phyloP scores from a whole-genome alignment of 2,113 vertebrate genomes.

The Colius striatus region DNA sequence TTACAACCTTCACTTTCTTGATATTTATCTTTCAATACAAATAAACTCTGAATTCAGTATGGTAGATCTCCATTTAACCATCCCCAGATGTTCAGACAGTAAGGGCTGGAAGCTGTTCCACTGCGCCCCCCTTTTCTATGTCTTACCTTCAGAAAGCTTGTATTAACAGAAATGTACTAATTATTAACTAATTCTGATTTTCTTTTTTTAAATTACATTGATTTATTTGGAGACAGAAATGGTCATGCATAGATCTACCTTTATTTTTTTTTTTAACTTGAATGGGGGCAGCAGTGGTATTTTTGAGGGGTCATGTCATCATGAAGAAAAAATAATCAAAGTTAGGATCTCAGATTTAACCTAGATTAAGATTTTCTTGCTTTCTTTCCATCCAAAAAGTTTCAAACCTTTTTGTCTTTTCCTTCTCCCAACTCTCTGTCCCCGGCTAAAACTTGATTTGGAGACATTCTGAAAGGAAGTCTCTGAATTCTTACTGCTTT shows the following conservation, averaged over 20 bases:
- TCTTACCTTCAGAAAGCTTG: background rate
- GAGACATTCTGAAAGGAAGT: background rate
- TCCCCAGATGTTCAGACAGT: background rate
- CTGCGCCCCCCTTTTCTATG: background rate
- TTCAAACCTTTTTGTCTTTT: background rate
- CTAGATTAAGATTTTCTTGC: background rate
- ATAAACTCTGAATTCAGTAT: background rate
- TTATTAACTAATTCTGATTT: background rate
- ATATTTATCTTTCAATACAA: background rate
- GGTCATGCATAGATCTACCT: background rate
- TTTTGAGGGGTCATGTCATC: background rate
- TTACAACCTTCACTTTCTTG: background rate
- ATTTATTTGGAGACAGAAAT: background rate
- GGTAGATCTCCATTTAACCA: background rate
- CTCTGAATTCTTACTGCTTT: background rate
- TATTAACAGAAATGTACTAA: background rate
- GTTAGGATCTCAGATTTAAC: background rate
- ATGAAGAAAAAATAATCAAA: background rate
- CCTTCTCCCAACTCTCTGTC: accelerated
- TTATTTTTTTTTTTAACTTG: background rate
- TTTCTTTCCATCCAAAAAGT: background rate
- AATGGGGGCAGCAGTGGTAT: background rate
- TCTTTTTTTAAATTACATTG: background rate
- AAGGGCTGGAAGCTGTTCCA: background rate
- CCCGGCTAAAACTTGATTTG: background rate